Conservation (phyloP, 2,113 vertebrate species). For the Maccullochella peelii region DNA sequence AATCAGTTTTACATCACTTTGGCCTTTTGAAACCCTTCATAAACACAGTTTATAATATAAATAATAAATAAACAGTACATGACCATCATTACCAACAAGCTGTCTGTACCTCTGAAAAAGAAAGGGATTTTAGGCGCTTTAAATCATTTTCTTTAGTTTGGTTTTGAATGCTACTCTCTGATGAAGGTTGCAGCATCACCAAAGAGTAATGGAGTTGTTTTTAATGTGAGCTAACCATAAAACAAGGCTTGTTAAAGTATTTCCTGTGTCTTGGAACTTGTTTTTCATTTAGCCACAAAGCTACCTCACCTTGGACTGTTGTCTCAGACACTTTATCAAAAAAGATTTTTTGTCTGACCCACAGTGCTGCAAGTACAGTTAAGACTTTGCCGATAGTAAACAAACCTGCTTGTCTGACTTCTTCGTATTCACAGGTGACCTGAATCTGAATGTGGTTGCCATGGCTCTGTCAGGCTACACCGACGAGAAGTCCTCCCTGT, state of each 20-base stretch:
- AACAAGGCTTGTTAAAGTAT: neutral
- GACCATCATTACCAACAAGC: neutral
- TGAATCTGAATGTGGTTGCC: constrained; percentile 98
- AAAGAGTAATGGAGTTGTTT: neutral
- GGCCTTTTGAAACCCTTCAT: neutral
- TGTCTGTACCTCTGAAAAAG: neutral
- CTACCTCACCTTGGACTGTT: neutral
- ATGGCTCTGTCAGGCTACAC: constrained; percentile 99
- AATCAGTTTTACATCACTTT: neutral
- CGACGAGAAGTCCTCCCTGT: constrained; percentile 96
- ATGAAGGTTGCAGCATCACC: neutral
- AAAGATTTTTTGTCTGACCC: neutral
- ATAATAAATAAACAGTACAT: neutral
- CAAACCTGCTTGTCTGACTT: constrained; percentile 1
- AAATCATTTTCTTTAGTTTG: neutral
- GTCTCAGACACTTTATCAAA: neutral
- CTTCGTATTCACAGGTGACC: constrained; percentile 86
- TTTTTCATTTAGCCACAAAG: neutral
- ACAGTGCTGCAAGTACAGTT: neutral
- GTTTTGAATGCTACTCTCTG: neutral
- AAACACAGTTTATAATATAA: neutral
- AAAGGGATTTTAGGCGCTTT: neutral
- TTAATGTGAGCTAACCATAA: neutral
- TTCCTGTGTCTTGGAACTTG: neutral
- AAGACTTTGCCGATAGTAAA: neutral